Base-by-base conservation (phyloP, 2,797 vertebrate genomes). In the Liparis tanakae region DNA sequence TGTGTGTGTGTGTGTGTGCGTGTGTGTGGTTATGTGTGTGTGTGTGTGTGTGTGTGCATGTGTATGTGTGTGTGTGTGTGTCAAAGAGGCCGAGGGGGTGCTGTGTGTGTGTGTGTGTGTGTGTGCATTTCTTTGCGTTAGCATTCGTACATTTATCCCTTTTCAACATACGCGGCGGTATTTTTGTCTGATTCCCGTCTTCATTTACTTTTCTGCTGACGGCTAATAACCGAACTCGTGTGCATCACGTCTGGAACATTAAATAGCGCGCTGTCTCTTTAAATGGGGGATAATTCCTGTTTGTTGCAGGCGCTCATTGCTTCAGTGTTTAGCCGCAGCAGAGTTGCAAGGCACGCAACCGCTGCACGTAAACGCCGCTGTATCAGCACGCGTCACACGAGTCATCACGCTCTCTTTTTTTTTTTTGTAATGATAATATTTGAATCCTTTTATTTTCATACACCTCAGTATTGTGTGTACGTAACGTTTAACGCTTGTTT, bases 201-300 rank as follows among this genome's bases (percentile, higher is more conserved):
- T 60, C 3, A 41, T 39, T 67, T 37, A 5, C 51, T 58, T 82
- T 58, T 82, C 59, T 56, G 60, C 43, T 67, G 65, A 69, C 41
- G 48, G 51, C 79, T 69, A 76, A 90, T 78, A 46, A 41, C 64
- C 74, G 75, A 59, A 67, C 61, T 78, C 55, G 10, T 60, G 50
- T 88, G 88, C 87, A 76, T 91, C 84, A 87, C 55, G 88, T 87
- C 88, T 88, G 74, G 78, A 73, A 77, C 25, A 30, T 78, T 17
- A 70, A 88, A 88, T 89, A 82, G 74, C 81, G 85, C 4, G 43
- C 60, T 80, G 72, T 67, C 72, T 83, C 65, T 74, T 17, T 60
- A 71, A 41, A 30, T 30, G 54, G 46, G 72, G 30, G 73, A 87
- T 87, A 61, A 84, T 81, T 77, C 53, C 59, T 85, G 86, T 86